Evolutionary conservation across 2,888 invertebrate species (phyloP).

Genomic region (Brenthis hecate): DNA sequence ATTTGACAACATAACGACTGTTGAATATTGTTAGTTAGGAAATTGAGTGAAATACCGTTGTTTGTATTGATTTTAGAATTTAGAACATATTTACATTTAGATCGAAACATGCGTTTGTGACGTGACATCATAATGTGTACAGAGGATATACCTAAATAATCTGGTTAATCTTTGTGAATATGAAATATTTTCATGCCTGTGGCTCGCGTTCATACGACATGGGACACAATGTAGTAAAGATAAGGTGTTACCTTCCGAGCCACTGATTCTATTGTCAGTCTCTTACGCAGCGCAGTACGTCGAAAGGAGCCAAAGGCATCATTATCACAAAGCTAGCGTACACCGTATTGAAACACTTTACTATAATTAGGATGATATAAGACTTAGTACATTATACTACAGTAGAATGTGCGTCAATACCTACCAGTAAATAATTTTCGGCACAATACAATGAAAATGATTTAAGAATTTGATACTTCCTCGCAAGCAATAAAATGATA

Average conservation of each 20-base stretch:
- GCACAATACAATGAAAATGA: constrained; percentile 33
- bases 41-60: constrained; percentile 41
- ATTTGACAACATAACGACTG: constrained; percentile 68
- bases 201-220: constrained; percentile 75
- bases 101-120: constrained; percentile 21
- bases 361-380: constrained; percentile 11
- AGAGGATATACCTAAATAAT: constrained; percentile 45
- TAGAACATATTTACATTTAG: constrained; percentile 34
- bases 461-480: constrained; percentile 46
- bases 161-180: constrained; percentile 69
- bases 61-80: constrained; percentile 13
- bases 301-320: constrained; percentile 61
- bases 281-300: constrained; percentile 69
- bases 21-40: constrained; percentile 48
- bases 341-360: constrained; percentile 8
- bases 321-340: constrained; percentile 31
- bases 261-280: constrained; percentile 77
- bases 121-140: constrained; percentile 32
- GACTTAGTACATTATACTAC: not conserved
- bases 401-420: not conserved
- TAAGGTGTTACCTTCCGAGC: constrained; percentile 77
- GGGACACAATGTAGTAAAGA: constrained; percentile 78
- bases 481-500: constrained; percentile 62
- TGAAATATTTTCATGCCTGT: constrained; percentile 68
- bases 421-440: not conserved